A percentile compares a stretch with the other conserved stretches of the same genome.
These are phyloP conservation scores for Magallana nippona DNA, from an alignment of 2,888 invertebrate genomes.

Conservation along the genomic window DNA sequence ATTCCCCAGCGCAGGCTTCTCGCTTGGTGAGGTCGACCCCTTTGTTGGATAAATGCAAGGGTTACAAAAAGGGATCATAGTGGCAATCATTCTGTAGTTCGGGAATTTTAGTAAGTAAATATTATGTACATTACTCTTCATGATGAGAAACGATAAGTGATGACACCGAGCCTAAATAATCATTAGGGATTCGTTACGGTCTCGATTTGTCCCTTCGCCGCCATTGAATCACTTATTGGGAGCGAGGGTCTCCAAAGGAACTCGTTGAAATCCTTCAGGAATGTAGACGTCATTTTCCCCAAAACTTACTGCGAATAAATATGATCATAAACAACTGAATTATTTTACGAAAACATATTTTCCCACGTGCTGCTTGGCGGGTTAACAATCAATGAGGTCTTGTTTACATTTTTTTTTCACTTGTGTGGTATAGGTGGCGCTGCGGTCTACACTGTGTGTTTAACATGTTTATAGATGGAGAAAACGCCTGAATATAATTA, in stretches of 20 bases:
- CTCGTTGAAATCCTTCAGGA: neutral
- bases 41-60: conserved; percentile 2
- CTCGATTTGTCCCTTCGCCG: conserved; percentile 35
- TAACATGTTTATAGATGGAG: neutral
- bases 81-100: neutral
- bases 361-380: conserved; percentile 6
- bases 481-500: neutral
- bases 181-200: neutral
- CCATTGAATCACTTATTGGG: conserved; percentile 38
- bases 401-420: neutral
- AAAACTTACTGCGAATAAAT: neutral
- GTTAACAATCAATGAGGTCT: neutral
- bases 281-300: neutral
- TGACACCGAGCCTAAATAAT: neutral
- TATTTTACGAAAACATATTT: neutral
- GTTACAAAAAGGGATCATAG: neutral
- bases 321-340: neutral
- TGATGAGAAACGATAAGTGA: neutral
- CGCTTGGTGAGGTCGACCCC: conserved; percentile 19
- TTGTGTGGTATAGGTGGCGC: conserved; percentile 15
- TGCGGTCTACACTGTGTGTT: neutral
- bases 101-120: neutral
- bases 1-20: conserved; percentile 8
- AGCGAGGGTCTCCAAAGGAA: conserved; percentile 37
- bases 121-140: neutral